phyloP scores from a whole-genome alignment of 1,140 invertebrate genomes.

The Neotoxoptera formosana region DNA sequence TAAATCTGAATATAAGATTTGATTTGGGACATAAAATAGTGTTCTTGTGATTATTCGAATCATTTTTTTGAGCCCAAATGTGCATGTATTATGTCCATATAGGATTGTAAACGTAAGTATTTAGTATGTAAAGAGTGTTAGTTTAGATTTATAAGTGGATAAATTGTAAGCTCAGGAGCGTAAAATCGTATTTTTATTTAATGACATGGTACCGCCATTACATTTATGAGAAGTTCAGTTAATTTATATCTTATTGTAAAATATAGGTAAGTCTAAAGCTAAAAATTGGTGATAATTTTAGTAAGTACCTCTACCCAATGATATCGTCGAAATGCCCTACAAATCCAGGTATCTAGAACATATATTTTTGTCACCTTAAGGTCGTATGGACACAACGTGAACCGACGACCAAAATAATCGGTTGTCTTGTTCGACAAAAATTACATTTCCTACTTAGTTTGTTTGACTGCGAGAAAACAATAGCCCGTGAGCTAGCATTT shows the following conservation, averaged over 20 bases:
- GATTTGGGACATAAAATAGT: not conserved
- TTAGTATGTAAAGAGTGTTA: not conserved
- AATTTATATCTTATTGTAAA: not conserved
- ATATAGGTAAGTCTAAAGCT: not conserved
- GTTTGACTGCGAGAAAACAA: not conserved
- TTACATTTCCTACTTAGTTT: slow-evolving; percentile 19
- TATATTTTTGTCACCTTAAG: not conserved
- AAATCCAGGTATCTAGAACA: not conserved
- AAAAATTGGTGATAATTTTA: not conserved
- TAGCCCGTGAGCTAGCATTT: not conserved
- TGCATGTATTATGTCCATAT: not conserved
- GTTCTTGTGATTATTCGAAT: not conserved
- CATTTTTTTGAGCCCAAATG: not conserved
- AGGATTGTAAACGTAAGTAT: not conserved
- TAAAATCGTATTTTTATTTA: not conserved
- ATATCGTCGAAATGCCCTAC: not conserved
- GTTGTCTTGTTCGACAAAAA: not conserved
- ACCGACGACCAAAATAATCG: not conserved
- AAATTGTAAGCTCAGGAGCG: not conserved
- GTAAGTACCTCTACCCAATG: not conserved
- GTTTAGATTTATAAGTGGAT: not conserved
- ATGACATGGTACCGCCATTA: not conserved
- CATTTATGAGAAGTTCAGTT: not conserved
- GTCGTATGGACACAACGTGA: not conserved
- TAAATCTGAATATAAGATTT: not conserved